Conservation (phyloP, 2,888 invertebrate species). For the Cosmopolites sordidus region DNA sequence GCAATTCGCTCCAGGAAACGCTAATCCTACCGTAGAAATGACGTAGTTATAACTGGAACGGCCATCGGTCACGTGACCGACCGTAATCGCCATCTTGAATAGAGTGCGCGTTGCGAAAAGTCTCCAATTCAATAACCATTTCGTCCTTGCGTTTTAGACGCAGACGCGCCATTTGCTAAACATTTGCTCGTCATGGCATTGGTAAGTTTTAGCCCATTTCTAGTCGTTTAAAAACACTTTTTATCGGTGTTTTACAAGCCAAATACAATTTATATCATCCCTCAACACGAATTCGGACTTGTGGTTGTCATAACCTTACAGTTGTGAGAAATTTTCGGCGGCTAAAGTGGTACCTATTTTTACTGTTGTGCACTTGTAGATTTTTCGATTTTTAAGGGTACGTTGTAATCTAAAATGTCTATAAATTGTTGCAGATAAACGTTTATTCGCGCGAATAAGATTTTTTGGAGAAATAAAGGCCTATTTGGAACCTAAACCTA, state of each 20-base stretch:
- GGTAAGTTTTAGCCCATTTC: slow-evolving; percentile 42
- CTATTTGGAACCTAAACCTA: slow-evolving; percentile 29
- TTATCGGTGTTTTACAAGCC: not conserved
- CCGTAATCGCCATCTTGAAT: not conserved
- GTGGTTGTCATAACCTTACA: not conserved
- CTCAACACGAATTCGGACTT: not conserved
- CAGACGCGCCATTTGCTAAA: slow-evolving; percentile 52
- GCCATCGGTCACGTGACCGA: slow-evolving; percentile 1
- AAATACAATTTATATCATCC: not conserved
- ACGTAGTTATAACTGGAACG: not conserved
- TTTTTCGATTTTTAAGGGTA: slow-evolving; percentile 1
- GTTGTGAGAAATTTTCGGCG: not conserved
- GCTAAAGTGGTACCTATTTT: not conserved
- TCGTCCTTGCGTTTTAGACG: slow-evolving; percentile 44
- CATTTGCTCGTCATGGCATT: slow-evolving; percentile 48
- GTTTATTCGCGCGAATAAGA: slow-evolving; percentile 41
- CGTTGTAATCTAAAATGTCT: not conserved
- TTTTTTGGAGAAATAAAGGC: slow-evolving; percentile 41
- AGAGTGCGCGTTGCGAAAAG: slow-evolving; percentile 8
- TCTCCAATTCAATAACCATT: slow-evolving; percentile 27
- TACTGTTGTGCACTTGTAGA: not conserved
- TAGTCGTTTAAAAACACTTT: slow-evolving; percentile 8
- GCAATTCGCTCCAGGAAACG: not conserved
- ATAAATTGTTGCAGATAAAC: slow-evolving; percentile 41
- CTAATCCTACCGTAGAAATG: not conserved